phyloP scores from a whole-genome alignment of 2,888 invertebrate species.

The Athetis lepigone region DNA sequence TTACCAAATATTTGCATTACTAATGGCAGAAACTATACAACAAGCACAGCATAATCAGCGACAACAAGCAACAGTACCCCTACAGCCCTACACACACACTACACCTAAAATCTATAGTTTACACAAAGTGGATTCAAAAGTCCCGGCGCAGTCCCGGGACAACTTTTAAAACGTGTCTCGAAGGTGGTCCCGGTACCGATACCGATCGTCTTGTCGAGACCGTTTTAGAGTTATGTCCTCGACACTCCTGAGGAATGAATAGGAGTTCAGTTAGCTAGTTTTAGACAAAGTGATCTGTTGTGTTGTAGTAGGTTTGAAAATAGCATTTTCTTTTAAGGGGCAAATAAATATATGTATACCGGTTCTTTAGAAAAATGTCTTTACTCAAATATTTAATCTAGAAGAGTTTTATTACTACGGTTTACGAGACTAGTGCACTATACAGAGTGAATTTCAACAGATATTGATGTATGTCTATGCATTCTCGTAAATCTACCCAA shows the following conservation, averaged over 20 bases:
- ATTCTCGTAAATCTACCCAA: not conserved
- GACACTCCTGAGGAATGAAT: slow-evolving; percentile 33
- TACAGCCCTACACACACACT: slow-evolving; percentile 20
- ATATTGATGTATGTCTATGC: no score
- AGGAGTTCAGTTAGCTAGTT: slow-evolving; percentile 31
- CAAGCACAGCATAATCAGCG: not conserved
- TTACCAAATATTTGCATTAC: no score
- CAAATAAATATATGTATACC: no score
- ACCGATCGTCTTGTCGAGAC: slow-evolving; percentile 49
- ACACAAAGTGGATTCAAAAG: slow-evolving; percentile 52
- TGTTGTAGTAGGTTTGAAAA: not conserved
- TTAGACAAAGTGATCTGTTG: slow-evolving; percentile 23
- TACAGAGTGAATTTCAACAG: no score
- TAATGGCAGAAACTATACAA: not conserved
- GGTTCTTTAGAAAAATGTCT: no score
- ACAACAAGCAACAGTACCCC: not conserved
- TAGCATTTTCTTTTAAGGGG: no score
- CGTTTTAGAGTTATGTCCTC: slow-evolving; percentile 46
- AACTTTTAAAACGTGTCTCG: slow-evolving; percentile 61
- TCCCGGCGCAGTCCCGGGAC: slow-evolving; percentile 26
- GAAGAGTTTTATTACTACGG: no score
- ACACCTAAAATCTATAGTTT: slow-evolving; percentile 55
- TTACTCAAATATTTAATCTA: no score
- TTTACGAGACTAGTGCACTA: no score
- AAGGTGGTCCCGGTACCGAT: slow-evolving; percentile 51